A percentile compares a stretch with the other conserved stretches of the same genome.
Evolutionary conservation across 2,113 vertebrate species (phyloP).

Genomic region (Dermatemys mawii): DNA sequence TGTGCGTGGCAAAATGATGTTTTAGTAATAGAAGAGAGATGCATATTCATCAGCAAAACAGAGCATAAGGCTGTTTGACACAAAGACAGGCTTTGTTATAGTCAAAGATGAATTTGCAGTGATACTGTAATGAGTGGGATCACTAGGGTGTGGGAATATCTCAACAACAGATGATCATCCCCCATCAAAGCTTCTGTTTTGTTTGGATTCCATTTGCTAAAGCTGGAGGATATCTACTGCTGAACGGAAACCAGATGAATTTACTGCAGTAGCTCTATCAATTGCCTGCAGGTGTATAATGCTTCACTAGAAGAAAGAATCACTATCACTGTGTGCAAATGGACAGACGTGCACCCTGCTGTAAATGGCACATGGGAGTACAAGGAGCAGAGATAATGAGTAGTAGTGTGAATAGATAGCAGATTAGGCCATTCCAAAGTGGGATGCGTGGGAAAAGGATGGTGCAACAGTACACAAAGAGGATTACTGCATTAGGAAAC

Average conservation of each 20-base stretch:
- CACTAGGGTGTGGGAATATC: too few species aligned
- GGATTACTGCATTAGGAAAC: not conserved
- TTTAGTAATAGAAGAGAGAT: not conserved
- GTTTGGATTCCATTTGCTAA: too few species aligned
- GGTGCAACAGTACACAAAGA: not conserved
- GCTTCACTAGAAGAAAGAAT: not conserved
- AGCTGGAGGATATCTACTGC: not conserved
- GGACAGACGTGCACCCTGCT: not conserved
- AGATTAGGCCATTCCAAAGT: not conserved
- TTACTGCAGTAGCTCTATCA: not conserved
- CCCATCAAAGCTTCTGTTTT: not conserved
- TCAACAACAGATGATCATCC: not conserved
- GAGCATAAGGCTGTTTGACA: not conserved
- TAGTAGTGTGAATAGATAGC: not conserved
- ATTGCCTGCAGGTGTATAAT: not conserved
- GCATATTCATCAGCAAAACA: not conserved
- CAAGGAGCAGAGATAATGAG: not conserved
- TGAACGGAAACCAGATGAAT: too few species aligned
- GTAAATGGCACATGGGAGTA: not conserved
- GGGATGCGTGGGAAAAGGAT: not conserved
- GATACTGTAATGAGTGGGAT: not conserved
- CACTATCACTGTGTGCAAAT: too few species aligned
- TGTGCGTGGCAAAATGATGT: rapidly evolving
- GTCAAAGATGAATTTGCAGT: not conserved
- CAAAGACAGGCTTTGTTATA: not conserved